These are phyloP conservation scores for Drosophila yakuba DNA, from an alignment of 1,140 invertebrate species.

Conservation along the genomic window DNA sequence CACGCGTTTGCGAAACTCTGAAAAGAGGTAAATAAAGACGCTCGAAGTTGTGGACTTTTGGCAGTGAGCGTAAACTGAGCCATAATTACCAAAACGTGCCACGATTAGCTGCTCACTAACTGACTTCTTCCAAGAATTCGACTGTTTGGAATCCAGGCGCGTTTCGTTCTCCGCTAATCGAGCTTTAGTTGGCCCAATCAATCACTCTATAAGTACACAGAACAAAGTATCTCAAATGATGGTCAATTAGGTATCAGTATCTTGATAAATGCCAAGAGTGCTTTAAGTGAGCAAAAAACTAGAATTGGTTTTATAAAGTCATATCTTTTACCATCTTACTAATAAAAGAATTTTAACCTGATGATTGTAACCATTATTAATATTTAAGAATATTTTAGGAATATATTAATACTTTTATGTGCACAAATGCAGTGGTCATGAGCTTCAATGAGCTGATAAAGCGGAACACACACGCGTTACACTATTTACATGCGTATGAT, in stretches of 20 bases:
- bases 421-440: constrained; percentile 21
- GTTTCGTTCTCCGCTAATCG: constrained; percentile 22
- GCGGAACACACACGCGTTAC: constrained; percentile 63
- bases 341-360: no score
- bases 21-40: constrained; percentile 33
- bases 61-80: constrained; percentile 42
- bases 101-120: constrained; percentile 48
- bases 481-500: constrained; percentile 66
- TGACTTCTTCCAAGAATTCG: constrained; percentile 38
- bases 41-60: constrained; percentile 44
- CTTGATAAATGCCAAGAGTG: no score
- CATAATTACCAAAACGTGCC: constrained; percentile 79
- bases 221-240: neutral
- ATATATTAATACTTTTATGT: neutral
- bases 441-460: constrained; percentile 60
- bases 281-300: no score
- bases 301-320: no score
- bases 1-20: constrained; percentile 47
- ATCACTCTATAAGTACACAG: neutral
- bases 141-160: constrained; percentile 24
- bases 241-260: neutral
- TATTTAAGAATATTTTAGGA: no score
- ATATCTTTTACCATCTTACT: no score
- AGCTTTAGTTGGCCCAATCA: constrained; percentile 28
- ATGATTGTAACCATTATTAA: no score